A percentile compares a stretch with the other conserved stretches of the same genome.
Conservation (phyloP, 2,888 invertebrate genomes). For the Stenodera caucasica region DNA sequence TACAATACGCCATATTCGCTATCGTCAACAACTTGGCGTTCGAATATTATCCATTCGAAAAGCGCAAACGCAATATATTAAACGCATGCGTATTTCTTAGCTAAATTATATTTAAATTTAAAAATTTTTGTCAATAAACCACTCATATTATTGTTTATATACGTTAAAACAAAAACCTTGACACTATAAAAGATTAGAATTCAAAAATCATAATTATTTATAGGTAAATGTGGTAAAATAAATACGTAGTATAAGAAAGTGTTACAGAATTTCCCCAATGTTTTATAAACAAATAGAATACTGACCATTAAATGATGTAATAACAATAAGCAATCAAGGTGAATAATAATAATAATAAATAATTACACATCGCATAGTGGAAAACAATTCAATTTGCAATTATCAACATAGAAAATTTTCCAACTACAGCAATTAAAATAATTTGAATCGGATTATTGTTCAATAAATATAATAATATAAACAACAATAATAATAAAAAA, state of each 20-base stretch:
- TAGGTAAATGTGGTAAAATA: not conserved
- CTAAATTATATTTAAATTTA: constrained; percentile 15
- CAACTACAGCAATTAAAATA: not conserved
- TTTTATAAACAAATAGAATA: not conserved
- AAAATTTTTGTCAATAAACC: constrained; percentile 2
- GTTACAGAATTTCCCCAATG: not conserved
- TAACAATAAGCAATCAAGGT: not conserved
- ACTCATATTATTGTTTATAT: not conserved
- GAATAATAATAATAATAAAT: not conserved
- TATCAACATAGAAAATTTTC: not conserved
- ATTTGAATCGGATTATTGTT: not conserved
- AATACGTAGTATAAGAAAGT: not conserved
- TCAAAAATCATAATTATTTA: not conserved
- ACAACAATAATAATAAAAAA: not conserved
- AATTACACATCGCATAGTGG: not conserved
- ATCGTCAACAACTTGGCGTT: constrained; percentile 22
- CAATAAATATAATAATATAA: not conserved
- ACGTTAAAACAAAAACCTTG: not conserved
- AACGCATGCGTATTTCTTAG: not conserved
- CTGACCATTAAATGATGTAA: not conserved
- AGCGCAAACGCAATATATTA: not conserved
- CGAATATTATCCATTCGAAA: not conserved
- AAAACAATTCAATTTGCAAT: not conserved
- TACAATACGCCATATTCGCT: constrained; percentile 37
- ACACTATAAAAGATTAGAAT: not conserved